Conservation (phyloP, 2,113 vertebrate species). For the Puma concolor region DNA sequence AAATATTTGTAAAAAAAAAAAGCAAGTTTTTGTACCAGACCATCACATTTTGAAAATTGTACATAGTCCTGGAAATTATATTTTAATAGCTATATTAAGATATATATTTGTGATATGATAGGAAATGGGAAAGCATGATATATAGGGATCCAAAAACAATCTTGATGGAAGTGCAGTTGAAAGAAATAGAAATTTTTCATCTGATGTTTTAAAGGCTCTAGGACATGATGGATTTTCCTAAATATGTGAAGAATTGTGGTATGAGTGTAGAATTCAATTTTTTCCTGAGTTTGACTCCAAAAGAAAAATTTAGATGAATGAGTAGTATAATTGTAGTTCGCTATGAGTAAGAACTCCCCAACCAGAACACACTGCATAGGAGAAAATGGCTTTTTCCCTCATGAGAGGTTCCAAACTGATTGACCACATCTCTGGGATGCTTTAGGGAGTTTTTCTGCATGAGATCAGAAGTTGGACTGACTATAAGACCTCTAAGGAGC, state of each 20-base stretch:
- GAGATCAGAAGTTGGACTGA: background rate
- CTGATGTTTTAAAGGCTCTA: background rate
- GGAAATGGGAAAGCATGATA: background rate
- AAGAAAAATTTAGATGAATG: background rate
- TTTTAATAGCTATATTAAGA: background rate
- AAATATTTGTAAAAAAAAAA: background rate
- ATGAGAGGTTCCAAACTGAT: background rate
- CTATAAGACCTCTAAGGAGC: background rate
- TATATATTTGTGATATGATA: background rate
- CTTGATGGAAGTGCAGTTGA: background rate
- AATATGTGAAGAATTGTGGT: background rate
- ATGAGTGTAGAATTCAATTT: background rate
- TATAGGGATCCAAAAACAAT: background rate
- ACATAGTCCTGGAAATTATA: background rate
- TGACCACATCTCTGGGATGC: background rate
- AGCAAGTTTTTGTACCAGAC: background rate
- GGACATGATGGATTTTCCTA: background rate
- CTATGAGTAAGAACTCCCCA: background rate
- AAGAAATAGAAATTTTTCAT: background rate
- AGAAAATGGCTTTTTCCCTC: background rate
- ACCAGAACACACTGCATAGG: background rate
- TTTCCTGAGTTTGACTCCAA: background rate
- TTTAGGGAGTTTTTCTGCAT: background rate
- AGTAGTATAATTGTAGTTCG: background rate
- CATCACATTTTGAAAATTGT: background rate